phyloP scores from a whole-genome alignment of 2,888 invertebrate genomes.

The Erannis defoliaria region DNA sequence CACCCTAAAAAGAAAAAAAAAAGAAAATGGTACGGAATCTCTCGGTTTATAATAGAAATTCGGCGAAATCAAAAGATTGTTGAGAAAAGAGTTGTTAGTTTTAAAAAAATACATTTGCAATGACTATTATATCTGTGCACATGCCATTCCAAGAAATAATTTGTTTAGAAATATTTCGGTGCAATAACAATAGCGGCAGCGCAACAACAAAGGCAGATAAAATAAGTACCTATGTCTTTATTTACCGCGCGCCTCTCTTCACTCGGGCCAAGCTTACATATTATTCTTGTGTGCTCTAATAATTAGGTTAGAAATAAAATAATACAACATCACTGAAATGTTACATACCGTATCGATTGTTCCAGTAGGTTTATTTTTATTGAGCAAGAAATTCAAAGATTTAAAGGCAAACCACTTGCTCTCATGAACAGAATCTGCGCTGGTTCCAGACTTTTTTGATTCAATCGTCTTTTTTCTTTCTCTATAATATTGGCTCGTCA shows the following conservation, averaged over 20 bases:
- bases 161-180: slow-evolving; percentile 30
- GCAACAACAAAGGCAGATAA: slow-evolving; percentile 28
- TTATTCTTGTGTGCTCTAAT: slow-evolving; percentile 23
- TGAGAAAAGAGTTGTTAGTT: slow-evolving; percentile 31
- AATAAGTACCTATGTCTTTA: slow-evolving; percentile 27
- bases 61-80: slow-evolving; percentile 30
- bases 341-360: slow-evolving; percentile 21
- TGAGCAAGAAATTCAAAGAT: slow-evolving; percentile 23
- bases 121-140: slow-evolving; percentile 30
- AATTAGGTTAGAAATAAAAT: slow-evolving; percentile 25
- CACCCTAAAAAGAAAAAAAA: slow-evolving; percentile 30
- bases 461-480: slow-evolving; percentile 24
- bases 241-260: slow-evolving; percentile 29
- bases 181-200: slow-evolving; percentile 27
- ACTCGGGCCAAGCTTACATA: slow-evolving; percentile 27
- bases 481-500: slow-evolving; percentile 28
- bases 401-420: slow-evolving; percentile 29
- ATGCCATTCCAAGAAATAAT: slow-evolving; percentile 28
- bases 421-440: slow-evolving; percentile 16
- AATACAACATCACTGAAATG: slow-evolving; percentile 16
- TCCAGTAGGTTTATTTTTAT: slow-evolving; percentile 24
- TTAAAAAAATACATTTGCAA: slow-evolving; percentile 30
- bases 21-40: slow-evolving; percentile 26
- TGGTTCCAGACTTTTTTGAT: slow-evolving; percentile 26
- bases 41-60: slow-evolving; percentile 30